These are phyloP conservation scores for Caenorhabditis sp. DNA, from an alignment of 2,888 invertebrate genomes.

Conservation along the genomic window DNA sequence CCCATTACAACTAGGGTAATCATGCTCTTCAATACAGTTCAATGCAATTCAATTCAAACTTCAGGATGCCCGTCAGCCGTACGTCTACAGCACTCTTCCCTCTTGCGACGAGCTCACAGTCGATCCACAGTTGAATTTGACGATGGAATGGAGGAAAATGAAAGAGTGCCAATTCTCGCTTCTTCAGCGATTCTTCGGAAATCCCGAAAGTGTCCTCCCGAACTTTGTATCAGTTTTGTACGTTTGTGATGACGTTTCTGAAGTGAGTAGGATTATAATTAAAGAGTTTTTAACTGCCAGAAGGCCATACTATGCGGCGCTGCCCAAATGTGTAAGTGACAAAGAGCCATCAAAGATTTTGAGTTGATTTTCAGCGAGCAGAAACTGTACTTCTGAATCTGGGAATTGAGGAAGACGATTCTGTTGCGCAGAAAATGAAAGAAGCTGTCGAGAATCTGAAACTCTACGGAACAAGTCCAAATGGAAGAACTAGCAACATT, in stretches of 20 bases:
- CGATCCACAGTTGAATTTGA: not conserved
- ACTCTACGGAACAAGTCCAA: slow-evolving; percentile 4
- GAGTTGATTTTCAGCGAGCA: not conserved
- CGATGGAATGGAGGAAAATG: not conserved
- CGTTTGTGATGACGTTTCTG: not conserved
- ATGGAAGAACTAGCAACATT: not conserved
- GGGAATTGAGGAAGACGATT: not conserved
- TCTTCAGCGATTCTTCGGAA: slow-evolving; percentile 5
- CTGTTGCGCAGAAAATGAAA: not conserved
- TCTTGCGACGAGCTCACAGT: not conserved
- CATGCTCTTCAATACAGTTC: not conserved
- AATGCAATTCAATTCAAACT: not conserved
- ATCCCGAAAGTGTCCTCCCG: not conserved
- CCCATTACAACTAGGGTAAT: not conserved
- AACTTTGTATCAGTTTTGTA: slow-evolving; percentile 5
- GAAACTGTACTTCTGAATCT: not conserved
- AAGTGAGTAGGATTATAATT: not conserved
- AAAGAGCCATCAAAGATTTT: not conserved
- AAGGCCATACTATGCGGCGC: not conserved
- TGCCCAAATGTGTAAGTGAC: slow-evolving; percentile 11
- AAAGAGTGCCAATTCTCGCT: not conserved
- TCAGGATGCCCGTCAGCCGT: not conserved
- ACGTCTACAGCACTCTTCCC: not conserved
- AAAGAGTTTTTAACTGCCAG: not conserved
- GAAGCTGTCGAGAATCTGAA: not conserved